phyloP scores from a whole-genome alignment of 2,888 invertebrate species.

The Asteroscopus sphinx region DNA sequence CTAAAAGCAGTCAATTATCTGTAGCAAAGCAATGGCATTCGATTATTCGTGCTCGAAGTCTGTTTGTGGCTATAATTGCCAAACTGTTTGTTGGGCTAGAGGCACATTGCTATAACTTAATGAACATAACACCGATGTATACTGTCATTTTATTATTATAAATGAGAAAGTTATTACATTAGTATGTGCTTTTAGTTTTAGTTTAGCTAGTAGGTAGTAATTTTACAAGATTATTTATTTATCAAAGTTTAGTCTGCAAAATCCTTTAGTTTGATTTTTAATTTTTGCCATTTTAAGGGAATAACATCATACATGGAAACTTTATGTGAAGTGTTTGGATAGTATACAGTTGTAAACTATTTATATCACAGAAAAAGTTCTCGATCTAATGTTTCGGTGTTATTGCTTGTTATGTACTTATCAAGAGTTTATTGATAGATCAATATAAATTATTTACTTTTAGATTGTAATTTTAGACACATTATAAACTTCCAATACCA shows the following conservation, averaged over 20 bases:
- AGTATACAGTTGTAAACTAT: too few species aligned
- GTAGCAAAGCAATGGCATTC: conserved; percentile 5
- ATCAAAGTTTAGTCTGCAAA: conserved; percentile 1
- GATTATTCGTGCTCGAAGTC: conserved; percentile 8
- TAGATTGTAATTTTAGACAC: conserved; percentile 39
- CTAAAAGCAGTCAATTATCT: conserved; percentile 17
- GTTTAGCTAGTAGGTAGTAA: conserved; percentile 4
- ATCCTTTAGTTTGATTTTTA: conserved; percentile 1
- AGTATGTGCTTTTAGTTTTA: conserved; percentile 16
- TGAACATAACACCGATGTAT: too few species aligned
- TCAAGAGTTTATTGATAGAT: conserved; percentile 14
- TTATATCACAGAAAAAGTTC: background rate
- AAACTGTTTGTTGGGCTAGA: background rate
- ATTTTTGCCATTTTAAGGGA: background rate
- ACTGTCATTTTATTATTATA: too few species aligned
- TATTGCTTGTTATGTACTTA: conserved; percentile 14
- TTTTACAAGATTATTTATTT: conserved; percentile 4
- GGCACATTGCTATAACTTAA: too few species aligned
- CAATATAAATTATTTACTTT: conserved; percentile 33
- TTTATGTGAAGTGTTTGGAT: too few species aligned
- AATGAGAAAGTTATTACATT: background rate
- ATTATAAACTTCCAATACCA: conserved; percentile 34
- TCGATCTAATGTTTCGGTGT: conserved; percentile 22
- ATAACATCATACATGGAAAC: background rate
- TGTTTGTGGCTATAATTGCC: conserved; percentile 18